Percentiles rank a stretch among this genome's conserved stretches.
phyloP scores from a whole-genome alignment of 2,888 invertebrate genomes.

The Eupithecia insigniata region DNA sequence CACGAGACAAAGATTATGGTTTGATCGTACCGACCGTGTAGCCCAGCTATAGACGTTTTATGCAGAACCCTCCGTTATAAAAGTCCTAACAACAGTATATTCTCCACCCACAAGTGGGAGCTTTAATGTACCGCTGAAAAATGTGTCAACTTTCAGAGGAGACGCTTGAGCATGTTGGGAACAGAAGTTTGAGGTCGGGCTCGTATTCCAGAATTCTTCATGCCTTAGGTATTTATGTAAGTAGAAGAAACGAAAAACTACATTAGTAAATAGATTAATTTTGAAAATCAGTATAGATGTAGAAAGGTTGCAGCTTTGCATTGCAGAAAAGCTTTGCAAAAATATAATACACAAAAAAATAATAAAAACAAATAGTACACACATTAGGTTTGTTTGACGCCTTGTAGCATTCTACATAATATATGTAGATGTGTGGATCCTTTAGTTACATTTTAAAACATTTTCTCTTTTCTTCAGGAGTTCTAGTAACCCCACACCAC shows the following conservation, averaged over 20 bases:
- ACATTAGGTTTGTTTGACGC: too few relatives aligned
- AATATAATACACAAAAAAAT: too few relatives aligned
- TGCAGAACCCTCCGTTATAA: conserved; percentile 19
- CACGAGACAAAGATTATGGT: too few relatives aligned
- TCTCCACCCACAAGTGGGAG: conserved; percentile 31
- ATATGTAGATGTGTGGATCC: too few relatives aligned
- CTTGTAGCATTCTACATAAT: too few relatives aligned
- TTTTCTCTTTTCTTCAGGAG: too few relatives aligned
- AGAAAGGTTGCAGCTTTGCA: neutral
- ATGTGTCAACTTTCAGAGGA: conserved; percentile 53
- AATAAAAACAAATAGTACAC: too few relatives aligned
- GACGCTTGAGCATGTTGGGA: conserved; percentile 13
- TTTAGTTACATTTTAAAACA: too few relatives aligned
- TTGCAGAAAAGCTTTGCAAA: too few relatives aligned
- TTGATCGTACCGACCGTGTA: too few relatives aligned
- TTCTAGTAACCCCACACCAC: too few relatives aligned
- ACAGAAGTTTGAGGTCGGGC: neutral
- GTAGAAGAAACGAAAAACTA: neutral
- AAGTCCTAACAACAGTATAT: conserved; percentile 36
- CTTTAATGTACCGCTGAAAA: conserved; percentile 46
- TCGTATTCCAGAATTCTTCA: neutral
- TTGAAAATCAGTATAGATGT: neutral
- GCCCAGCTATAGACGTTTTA: neutral
- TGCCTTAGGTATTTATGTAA: neutral
- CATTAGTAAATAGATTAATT: neutral